phyloP scores from a whole-genome alignment of 2,888 invertebrate species.

The Abrostola tripartita region DNA sequence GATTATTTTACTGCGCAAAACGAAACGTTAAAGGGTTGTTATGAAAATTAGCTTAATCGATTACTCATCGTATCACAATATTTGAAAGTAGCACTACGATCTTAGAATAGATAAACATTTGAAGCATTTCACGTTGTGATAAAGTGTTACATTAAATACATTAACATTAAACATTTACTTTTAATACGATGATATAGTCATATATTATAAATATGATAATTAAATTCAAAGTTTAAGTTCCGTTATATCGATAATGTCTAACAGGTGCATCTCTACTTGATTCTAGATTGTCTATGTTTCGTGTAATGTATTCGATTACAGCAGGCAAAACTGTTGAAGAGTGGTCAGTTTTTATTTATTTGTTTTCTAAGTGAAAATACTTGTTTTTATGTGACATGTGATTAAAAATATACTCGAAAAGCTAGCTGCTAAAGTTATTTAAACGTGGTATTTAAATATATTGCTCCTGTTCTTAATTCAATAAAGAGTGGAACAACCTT shows the following conservation, averaged over 20 bases:
- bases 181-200: too few species aligned
- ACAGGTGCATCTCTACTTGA: constrained; percentile 38
- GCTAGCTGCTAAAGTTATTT: constrained; percentile 1
- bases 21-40: constrained; percentile 29
- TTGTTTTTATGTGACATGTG: constrained; percentile 20
- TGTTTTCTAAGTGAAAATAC: constrained; percentile 16
- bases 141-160: too few species aligned
- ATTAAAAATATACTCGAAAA: constrained; percentile 7
- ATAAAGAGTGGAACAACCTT: constrained; percentile 62
- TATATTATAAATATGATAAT: not conserved
- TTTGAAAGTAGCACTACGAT: not conserved
- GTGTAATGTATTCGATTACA: constrained; percentile 37
- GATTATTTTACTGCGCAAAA: not conserved
- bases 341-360: constrained; percentile 34
- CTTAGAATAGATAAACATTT: too few species aligned
- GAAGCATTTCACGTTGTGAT: too few species aligned
- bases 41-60: constrained; percentile 32
- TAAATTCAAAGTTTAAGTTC: constrained; percentile 5
- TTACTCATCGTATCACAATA: constrained; percentile 3
- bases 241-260: constrained; percentile 34
- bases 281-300: constrained; percentile 46
- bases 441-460: constrained; percentile 19
- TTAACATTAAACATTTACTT: too few species aligned
- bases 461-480: constrained; percentile 53
- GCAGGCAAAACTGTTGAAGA: constrained; percentile 22